Percentiles rank a stretch among this genome's conserved stretches.
phyloP scores from a whole-genome alignment of 2,888 invertebrate genomes.

The Polia nebulosa region DNA sequence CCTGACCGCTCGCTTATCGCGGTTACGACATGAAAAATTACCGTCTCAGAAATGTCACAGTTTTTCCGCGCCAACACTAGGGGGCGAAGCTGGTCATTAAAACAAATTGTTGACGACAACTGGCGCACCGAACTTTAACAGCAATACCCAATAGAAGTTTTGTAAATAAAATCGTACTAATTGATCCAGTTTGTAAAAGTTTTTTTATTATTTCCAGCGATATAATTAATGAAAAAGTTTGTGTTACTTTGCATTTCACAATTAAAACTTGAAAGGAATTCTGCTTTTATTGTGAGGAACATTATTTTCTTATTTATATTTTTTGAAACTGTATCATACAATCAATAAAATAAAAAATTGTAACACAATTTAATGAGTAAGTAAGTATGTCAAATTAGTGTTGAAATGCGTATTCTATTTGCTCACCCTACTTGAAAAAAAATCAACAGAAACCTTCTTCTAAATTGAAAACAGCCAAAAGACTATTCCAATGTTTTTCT shows the following conservation, averaged over 20 bases:
- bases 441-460: not conserved
- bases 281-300: conserved; percentile 33
- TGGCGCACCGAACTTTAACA: conserved; percentile 69
- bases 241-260: conserved; percentile 57
- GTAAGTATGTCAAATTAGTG: too few relatives aligned
- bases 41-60: conserved; percentile 82
- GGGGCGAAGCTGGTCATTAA: conserved; percentile 81
- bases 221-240: conserved; percentile 61
- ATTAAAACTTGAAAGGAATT: conserved; percentile 57
- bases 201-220: conserved; percentile 65
- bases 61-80: conserved; percentile 80
- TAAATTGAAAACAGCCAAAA: conserved; percentile 17
- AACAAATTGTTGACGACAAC: conserved; percentile 86
- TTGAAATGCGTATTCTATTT: not conserved
- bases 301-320: conserved; percentile 37
- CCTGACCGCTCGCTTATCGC: conserved; percentile 88
- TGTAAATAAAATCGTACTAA: conserved; percentile 69
- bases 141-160: conserved; percentile 61
- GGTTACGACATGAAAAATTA: conserved; percentile 87
- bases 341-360: not conserved
- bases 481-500: conserved; percentile 33
- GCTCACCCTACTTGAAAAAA: not conserved
- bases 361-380: not conserved
- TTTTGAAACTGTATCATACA: conserved; percentile 26
- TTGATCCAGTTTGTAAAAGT: conserved; percentile 68